phyloP scores from a whole-genome alignment of 2,797 vertebrate genomes.

The Gobio occitaniae region DNA sequence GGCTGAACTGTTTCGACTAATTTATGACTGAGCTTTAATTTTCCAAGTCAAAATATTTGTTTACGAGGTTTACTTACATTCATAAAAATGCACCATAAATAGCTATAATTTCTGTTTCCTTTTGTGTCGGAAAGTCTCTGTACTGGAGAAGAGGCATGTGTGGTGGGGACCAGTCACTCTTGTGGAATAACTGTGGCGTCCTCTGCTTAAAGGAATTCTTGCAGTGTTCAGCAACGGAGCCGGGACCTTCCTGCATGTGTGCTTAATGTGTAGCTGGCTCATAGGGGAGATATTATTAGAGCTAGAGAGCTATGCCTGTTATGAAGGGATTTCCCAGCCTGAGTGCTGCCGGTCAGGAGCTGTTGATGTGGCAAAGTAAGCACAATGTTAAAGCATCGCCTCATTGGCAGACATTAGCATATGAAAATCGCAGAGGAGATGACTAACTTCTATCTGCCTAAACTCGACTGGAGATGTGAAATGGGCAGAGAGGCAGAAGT shows the following conservation, averaged over 20 bases:
- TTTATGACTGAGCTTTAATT: slow-evolving; percentile 22
- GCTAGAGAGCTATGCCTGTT: slow-evolving; percentile 62
- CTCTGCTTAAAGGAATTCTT: slow-evolving; percentile 38
- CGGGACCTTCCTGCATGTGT: slow-evolving; percentile 60
- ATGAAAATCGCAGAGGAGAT: slow-evolving; percentile 48
- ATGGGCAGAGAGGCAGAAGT: background rate
- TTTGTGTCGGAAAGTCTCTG: slow-evolving; percentile 22
- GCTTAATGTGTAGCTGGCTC: slow-evolving; percentile 48
- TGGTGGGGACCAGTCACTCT: slow-evolving; percentile 34
- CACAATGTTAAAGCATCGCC: slow-evolving; percentile 26
- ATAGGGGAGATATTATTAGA: slow-evolving; percentile 63
- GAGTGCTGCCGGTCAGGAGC: slow-evolving; percentile 57
- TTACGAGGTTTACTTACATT: background rate
- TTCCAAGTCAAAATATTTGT: background rate
- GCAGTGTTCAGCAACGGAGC: slow-evolving; percentile 39
- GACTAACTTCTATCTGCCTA: slow-evolving; percentile 40
- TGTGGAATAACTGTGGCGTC: slow-evolving; percentile 45
- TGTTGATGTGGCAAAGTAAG: slow-evolving; percentile 62
- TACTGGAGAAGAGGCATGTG: slow-evolving; percentile 33
- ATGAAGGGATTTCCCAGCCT: slow-evolving; percentile 67
- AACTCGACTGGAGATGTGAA: background rate
- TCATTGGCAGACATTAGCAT: slow-evolving; percentile 42
- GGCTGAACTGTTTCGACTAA: background rate
- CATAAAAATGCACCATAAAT: background rate
- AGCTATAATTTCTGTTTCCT: slow-evolving; percentile 27